Evolutionary conservation across 2,888 invertebrate genomes (phyloP).

Genomic region (Xylota segnis): DNA sequence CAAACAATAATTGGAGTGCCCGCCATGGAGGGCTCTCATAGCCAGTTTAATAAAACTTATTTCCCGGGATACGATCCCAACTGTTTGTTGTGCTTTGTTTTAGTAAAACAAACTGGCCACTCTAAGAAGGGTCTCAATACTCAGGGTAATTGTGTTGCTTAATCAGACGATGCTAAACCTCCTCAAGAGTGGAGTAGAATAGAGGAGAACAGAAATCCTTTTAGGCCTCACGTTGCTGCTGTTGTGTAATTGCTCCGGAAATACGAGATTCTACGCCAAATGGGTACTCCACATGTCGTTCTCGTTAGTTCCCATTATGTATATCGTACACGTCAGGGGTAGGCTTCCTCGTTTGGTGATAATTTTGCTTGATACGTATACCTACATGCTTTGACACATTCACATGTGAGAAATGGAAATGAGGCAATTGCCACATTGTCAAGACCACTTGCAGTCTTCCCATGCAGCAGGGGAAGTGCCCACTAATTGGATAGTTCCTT

Average conservation of each 20-base stretch:
- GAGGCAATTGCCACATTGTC: constrained; percentile 73
- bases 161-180: constrained; percentile 64
- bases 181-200: constrained; percentile 27
- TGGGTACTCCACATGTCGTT: constrained; percentile 70
- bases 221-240: constrained; percentile 50
- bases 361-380: constrained; percentile 54
- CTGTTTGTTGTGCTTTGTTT: constrained; percentile 61
- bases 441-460: constrained; percentile 66
- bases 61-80: constrained; percentile 57
- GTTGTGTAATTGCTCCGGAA: constrained; percentile 74
- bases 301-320: constrained; percentile 73
- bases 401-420: constrained; percentile 74
- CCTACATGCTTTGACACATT: constrained; percentile 40
- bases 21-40: constrained; percentile 39
- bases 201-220: constrained; percentile 48
- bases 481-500: constrained; percentile 78
- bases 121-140: constrained; percentile 47
- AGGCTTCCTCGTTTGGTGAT: constrained; percentile 76
- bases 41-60: constrained; percentile 52
- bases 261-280: constrained; percentile 65
- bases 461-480: constrained; percentile 74
- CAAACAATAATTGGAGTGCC: constrained; percentile 55
- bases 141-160: constrained; percentile 68
- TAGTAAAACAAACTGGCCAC: constrained; percentile 51
- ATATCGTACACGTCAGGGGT: constrained; percentile 50